Conservation (phyloP, 1,140 invertebrate species). For the Drosophila triauraria region DNA sequence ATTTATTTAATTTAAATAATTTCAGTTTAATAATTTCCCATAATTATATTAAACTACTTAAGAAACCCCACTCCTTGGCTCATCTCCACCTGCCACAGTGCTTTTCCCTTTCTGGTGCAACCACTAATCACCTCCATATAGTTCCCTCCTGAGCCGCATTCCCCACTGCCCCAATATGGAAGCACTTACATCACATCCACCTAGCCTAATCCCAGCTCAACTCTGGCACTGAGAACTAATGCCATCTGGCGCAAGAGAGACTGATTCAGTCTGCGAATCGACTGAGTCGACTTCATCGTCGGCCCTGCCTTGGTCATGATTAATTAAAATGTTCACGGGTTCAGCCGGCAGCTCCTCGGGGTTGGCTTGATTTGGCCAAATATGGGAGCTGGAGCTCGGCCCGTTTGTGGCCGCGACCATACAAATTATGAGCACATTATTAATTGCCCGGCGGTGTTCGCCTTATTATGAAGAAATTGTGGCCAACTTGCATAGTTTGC, state of each 20-base stretch:
- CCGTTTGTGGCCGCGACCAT: slow-evolving; percentile 64
- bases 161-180: slow-evolving; percentile 32
- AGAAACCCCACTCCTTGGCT: no score
- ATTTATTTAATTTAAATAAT: no score
- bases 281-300: slow-evolving; percentile 7
- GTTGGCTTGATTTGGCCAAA: slow-evolving; percentile 43
- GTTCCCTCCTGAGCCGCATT: slow-evolving; percentile 11
- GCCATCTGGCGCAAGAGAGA: slow-evolving; percentile 47
- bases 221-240: slow-evolving; percentile 48
- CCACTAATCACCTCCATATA: slow-evolving; percentile 29
- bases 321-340: slow-evolving; percentile 76
- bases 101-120: slow-evolving; percentile 18
- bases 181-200: slow-evolving; percentile 35
- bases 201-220: slow-evolving; percentile 45
- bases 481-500: slow-evolving; percentile 70
- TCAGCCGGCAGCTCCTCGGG: slow-evolving; percentile 10
- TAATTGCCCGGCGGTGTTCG: slow-evolving; percentile 64
- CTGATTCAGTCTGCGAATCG: background rate
- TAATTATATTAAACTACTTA: background rate
- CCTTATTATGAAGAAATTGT: slow-evolving; percentile 76
- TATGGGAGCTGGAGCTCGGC: slow-evolving; percentile 48
- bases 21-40: background rate
- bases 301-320: slow-evolving; percentile 57
- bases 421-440: slow-evolving; percentile 83
- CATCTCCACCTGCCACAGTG: background rate